These are phyloP conservation scores for Rattus rattus DNA, from an alignment of 2,113 vertebrate genomes.

Conservation along the genomic window DNA sequence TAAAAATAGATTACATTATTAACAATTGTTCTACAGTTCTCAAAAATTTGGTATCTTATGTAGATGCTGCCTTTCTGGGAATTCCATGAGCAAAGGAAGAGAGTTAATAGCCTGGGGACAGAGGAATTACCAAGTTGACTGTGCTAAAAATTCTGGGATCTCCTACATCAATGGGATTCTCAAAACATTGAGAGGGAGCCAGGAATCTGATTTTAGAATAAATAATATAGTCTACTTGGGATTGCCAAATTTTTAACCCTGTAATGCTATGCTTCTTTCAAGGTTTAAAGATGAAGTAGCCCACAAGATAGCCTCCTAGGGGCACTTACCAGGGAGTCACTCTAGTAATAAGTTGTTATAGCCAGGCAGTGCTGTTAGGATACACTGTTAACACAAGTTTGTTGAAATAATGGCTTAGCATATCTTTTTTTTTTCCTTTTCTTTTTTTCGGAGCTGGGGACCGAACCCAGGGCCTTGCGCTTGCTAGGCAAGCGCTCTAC, in stretches of 20 bases:
- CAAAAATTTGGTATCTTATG: neutral
- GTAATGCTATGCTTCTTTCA: neutral
- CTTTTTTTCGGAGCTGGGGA: no score
- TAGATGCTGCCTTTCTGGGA: neutral
- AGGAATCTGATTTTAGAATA: neutral
- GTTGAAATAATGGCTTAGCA: neutral
- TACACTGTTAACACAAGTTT: neutral
- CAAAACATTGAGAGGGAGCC: neutral
- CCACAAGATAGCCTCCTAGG: neutral
- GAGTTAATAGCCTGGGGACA: neutral
- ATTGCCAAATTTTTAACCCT: neutral
- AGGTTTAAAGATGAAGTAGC: conserved; percentile 16
- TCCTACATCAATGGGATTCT: neutral
- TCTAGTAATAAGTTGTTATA: neutral
- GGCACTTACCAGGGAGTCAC: neutral
- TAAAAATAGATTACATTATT: neutral
- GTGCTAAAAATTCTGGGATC: neutral
- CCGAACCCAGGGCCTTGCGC: no score
- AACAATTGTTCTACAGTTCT: neutral
- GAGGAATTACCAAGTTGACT: neutral
- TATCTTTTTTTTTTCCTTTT: no score
- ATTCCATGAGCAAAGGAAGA: neutral
- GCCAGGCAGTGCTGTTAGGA: neutral
- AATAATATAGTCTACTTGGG: neutral
- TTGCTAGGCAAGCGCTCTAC: no score